phyloP scores from a whole-genome alignment of 2,113 vertebrate genomes.

The Agelaius tricolor region DNA sequence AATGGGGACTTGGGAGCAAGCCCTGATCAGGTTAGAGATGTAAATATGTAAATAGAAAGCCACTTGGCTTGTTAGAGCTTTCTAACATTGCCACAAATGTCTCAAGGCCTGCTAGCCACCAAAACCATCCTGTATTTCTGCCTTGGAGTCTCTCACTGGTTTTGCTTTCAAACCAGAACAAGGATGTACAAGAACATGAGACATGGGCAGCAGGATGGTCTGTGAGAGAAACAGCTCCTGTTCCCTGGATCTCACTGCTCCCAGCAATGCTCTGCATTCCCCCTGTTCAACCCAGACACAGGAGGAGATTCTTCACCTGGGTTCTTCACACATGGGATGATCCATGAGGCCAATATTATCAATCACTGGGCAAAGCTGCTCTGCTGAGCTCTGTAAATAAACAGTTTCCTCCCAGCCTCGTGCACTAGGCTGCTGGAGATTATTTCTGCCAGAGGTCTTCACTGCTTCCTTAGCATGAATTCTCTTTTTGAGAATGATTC shows the following conservation, averaged over 20 bases:
- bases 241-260: neutral
- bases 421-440: neutral
- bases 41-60: neutral
- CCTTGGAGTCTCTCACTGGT: neutral
- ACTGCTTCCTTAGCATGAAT: neutral
- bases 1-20: neutral
- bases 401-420: neutral
- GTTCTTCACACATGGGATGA: neutral
- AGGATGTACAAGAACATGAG: rapidly evolving
- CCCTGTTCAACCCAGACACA: neutral
- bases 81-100: neutral
- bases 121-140: neutral
- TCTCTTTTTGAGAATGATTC: neutral
- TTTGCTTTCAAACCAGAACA: neutral
- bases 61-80: neutral
- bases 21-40: neutral
- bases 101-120: neutral
- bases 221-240: neutral
- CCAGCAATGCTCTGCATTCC: neutral
- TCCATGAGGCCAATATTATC: neutral
- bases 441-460: neutral
- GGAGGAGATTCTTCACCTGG: neutral
- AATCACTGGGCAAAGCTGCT: neutral
- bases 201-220: neutral
- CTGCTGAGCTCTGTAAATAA: neutral